A percentile compares a stretch with the other conserved stretches of the same genome.
Evolutionary conservation across 2,888 invertebrate species (phyloP).

Genomic region (Troides aeacus): DNA sequence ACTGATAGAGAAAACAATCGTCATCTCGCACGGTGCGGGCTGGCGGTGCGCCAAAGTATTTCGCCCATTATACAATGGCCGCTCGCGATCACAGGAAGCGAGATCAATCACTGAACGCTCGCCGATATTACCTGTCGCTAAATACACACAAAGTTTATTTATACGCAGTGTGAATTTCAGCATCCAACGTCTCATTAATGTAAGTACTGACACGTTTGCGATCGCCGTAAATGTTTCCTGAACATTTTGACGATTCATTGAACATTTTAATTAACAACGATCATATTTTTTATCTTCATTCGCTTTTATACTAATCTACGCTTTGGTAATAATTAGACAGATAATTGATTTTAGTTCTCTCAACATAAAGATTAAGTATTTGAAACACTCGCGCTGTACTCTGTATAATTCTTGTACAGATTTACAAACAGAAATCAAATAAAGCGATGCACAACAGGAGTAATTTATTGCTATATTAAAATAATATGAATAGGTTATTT

Average conservation of each 20-base stretch:
- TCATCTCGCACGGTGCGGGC: constrained; percentile 51
- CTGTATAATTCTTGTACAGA: too few species aligned
- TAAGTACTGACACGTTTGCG: constrained; percentile 22
- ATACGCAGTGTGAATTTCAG: constrained; percentile 14
- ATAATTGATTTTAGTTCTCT: too few species aligned
- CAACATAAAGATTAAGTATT: too few species aligned
- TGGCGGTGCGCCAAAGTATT: constrained; percentile 67
- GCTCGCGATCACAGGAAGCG: constrained; percentile 57
- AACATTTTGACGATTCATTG: constrained; percentile 1
- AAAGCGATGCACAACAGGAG: too few species aligned
- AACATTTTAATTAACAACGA: constrained; percentile 6
- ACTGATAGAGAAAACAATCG: constrained; percentile 24
- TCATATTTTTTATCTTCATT: neutral
- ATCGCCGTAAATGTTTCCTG: neutral
- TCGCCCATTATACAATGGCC: constrained; percentile 57
- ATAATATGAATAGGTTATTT: too few species aligned
- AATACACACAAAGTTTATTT: constrained; percentile 19
- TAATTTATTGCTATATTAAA: too few species aligned
- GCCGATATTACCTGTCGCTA: constrained; percentile 33
- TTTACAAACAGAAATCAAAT: too few species aligned
- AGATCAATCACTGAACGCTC: constrained; percentile 56
- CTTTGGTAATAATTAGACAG: too few species aligned
- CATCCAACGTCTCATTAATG: constrained; percentile 18
- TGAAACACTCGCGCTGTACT: too few species aligned
- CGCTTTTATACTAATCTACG: neutral